Evolutionary conservation across 2,113 vertebrate species (phyloP), one percentile per base, ranked within the genome.

Genomic region (Dromas ardeola): DNA sequence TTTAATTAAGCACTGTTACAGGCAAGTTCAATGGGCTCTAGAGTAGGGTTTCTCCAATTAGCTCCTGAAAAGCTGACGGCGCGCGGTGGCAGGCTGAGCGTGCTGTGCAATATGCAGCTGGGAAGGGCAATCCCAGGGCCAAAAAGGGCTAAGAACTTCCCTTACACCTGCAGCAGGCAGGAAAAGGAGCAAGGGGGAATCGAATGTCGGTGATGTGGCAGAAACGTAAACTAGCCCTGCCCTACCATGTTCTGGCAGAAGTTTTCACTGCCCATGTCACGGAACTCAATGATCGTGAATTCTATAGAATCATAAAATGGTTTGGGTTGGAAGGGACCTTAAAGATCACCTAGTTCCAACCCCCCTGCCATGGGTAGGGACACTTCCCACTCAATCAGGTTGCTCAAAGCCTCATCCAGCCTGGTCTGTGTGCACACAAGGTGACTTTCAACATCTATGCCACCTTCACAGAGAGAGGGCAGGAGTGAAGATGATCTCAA

Each of bases 1-100:
- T 98, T 98, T 98, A 98, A 98, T 98, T 98, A 98, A 98, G 95
- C 96, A 1, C 88, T 88, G 30, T 97, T 97, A 97, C 73, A 98
- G 95, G 95, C 97, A 98, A 95, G 96, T 98, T 98, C 96, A 97
- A 96, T 90, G 96, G 96, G 97, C 95, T 98, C 95, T 94, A 95
- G 93, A 97, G 97, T 81, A 77, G 87, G 86, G 86, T 96, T 98
- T 98, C 96, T 96, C 93, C 98, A 97, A 97, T 98, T 97, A 98
- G 96, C 96, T 98, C 93, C 94, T 79, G 73, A 94, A 94, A 95
- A 93, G 88, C 85, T 97, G 93, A 86, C 50, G 86, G 73, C 45
- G 55, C 90, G 47, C 9, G 5, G 96, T 93, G 95, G 76, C 82
- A 96, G 95, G 84, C 96, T 87, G 79, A 90, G 69, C 47, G 5